A percentile compares a stretch with the other conserved stretches of the same genome.
These are phyloP conservation scores for Hartigia nigra DNA, from an alignment of 2,888 invertebrate genomes.

Conservation along the genomic window DNA sequence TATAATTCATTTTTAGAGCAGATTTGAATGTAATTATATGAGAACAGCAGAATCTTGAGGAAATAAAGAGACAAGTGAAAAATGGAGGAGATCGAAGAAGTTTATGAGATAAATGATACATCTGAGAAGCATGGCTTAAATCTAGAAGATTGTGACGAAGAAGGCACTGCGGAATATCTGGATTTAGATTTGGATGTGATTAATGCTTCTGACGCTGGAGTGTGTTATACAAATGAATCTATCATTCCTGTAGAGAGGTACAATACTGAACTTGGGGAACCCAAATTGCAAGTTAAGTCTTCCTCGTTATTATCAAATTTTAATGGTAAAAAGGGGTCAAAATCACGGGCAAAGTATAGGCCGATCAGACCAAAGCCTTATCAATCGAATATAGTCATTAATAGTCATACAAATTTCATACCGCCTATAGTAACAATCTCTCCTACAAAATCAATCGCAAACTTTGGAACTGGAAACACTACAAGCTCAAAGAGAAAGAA, in stretches of 20 bases:
- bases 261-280: not conserved
- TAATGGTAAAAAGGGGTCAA: not conserved
- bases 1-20: not conserved
- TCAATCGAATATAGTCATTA: not conserved
- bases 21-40: not conserved
- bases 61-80: not conserved
- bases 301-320: not conserved
- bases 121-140: conserved; percentile 14
- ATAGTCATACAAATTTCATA: not conserved
- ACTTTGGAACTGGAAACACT: not conserved
- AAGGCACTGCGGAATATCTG: conserved; percentile 31
- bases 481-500: not conserved
- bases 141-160: conserved; percentile 24
- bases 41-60: too few species aligned
- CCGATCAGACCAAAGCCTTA: conserved; percentile 4
- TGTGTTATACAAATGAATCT: conserved; percentile 14
- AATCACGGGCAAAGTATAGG: not conserved
- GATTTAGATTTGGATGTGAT: conserved; percentile 33
- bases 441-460: not conserved
- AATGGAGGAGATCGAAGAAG: conserved; percentile 19
- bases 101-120: conserved; percentile 14
- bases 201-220: conserved; percentile 20
- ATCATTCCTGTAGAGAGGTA: not conserved
- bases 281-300: not conserved
- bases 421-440: not conserved